Evolutionary conservation across 2,113 vertebrate genomes (phyloP).

Genomic region (Oxyruncus cristatus): DNA sequence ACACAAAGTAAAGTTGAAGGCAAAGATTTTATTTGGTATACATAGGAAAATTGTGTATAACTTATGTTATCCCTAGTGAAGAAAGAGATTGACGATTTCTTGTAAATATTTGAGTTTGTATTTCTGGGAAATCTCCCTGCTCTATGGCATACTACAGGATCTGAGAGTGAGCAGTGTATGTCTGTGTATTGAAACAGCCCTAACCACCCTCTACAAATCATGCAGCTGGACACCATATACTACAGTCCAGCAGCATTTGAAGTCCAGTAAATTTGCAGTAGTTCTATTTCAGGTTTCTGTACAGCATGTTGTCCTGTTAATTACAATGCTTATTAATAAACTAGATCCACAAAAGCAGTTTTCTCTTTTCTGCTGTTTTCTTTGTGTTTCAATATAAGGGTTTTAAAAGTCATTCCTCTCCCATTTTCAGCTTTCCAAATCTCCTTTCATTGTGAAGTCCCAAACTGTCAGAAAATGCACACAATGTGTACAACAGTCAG

Average conservation of each 20-base stretch:
- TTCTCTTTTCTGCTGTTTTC: conserved; percentile 4
- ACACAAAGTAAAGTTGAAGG: conserved; percentile 66
- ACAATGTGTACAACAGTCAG: neutral
- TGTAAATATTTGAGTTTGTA: conserved; percentile 74
- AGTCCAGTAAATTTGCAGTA: conserved; percentile 66
- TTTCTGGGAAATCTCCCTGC: conserved; percentile 56
- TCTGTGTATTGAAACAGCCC: conserved; percentile 56
- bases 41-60: conserved; percentile 64
- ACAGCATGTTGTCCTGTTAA: conserved; percentile 79
- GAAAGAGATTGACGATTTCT: conserved; percentile 58
- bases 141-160: conserved; percentile 65
- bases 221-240: conserved; percentile 16
- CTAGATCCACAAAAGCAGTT: conserved; percentile 57
- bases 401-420: neutral
- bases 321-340: conserved; percentile 78
- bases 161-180: conserved; percentile 59
- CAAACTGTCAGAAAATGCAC: neutral
- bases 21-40: conserved; percentile 69
- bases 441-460: neutral
- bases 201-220: conserved; percentile 25
- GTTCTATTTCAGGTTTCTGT: conserved; percentile 72
- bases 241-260: conserved; percentile 27
- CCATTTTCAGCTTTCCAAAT: neutral
- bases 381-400: neutral
- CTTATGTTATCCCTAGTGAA: conserved; percentile 65